Conservation (phyloP, 2,797 vertebrate genomes). For the Tinamus major region DNA sequence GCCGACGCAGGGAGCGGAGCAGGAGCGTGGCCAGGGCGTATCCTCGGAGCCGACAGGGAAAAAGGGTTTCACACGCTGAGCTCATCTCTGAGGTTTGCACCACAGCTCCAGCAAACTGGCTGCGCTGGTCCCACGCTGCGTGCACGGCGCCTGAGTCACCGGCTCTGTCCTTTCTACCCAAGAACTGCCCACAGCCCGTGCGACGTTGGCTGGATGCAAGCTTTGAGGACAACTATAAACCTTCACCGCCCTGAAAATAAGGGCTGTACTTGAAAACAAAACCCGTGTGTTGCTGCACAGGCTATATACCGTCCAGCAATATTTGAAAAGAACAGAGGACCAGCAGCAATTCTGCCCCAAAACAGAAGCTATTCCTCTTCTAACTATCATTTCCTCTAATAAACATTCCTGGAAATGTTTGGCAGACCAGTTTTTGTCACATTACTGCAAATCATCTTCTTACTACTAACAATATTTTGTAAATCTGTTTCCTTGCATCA, state of each 20-base stretch:
- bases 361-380: background rate
- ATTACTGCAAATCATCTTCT: background rate
- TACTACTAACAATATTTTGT: background rate
- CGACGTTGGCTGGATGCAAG: background rate
- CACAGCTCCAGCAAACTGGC: background rate
- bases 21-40: accelerated
- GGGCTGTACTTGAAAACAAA: background rate
- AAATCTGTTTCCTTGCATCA: constrained; percentile 44
- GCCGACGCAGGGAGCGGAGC: background rate
- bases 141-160: background rate
- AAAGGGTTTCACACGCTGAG: background rate
- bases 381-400: constrained; percentile 22
- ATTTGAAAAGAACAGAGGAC: background rate
- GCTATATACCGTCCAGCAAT: background rate
- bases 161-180: background rate
- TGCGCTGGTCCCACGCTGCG: accelerated
- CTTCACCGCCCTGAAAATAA: background rate
- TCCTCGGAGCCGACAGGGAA: accelerated
- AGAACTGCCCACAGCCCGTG: background rate
- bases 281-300: background rate
- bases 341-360: background rate
- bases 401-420: background rate
- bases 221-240: background rate
- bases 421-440: background rate
- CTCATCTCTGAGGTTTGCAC: background rate